Base-by-base conservation (phyloP, 2,888 invertebrate genomes). In the Muschampia plurimacula region DNA sequence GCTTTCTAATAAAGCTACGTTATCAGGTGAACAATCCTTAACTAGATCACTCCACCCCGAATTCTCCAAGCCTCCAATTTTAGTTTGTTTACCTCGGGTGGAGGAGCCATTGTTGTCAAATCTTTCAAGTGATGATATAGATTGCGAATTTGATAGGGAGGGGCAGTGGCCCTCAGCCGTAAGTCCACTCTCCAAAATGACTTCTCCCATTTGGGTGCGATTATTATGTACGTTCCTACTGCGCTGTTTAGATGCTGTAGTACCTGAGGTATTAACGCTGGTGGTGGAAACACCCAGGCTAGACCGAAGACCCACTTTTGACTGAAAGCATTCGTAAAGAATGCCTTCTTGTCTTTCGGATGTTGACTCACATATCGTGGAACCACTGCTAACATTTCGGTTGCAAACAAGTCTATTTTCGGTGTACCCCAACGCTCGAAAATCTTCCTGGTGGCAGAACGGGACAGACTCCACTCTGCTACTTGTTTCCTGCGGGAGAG, bases 201-300 rank as follows among this genome's bases (percentile, higher is more conserved):
- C 36, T 28, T 69, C 32, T 74, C 52, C 76, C 76, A 79, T 1
- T 46, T 41, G 0, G 80, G 78, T 0, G 60, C 72, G 49, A 80
- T 72, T 6, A 80, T 0, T 2, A 80, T 72, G 49, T 39, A 81
- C 1, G 32, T 59, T 9, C 77, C 78, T 0, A 36, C 22, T 9
- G 78, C 52, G 5, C 49, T 44, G 69, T 79, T 75, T 6, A 81
- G 63, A 41, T 81, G 79, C 5, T 57, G 74, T 0, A 79, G 72
- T 0, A 80, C 76, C 4, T 60, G 36, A n/a, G 78, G 79, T 6
- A 80, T 77, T 3, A 80, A 46, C 0, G 77, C 70, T 63, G 81
- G 79, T 52, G 78, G 80, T 0, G 81, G 79, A 15, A 78, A 80
- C 0, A 78, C 28, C 80, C 79, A 81, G 0, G 77, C 77, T 9